Evolutionary conservation across 2,113 vertebrate genomes (phyloP), one percentile per base, ranked within the genome.

Genomic region (Accipiter virgatus): DNA sequence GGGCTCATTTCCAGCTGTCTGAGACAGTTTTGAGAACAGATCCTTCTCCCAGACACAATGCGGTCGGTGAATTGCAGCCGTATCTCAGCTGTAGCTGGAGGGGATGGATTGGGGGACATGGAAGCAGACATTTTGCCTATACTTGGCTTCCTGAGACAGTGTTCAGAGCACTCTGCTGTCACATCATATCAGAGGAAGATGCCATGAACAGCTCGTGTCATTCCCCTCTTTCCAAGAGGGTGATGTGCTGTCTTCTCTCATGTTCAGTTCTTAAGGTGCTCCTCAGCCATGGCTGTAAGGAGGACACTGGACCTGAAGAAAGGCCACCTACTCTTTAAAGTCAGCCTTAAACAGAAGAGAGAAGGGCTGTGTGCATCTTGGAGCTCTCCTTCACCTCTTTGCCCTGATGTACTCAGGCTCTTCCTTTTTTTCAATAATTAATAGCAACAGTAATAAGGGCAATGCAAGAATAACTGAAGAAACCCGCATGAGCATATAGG

Each of bases 181-280:
- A 40, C 20, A 43, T 48, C 23, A 29, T n/a, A 74, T 79, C 61
- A 86, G 53, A 86, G 65, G 48, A 48, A 78, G 65, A 81, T 9
- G n/a, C n/a, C 11, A 22, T 43, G 42, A 73, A 68, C 3, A 3
- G 31, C 27, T 73, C 3, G 1, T 0, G 0, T 48, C 50, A 32
- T 53, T 83, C 75, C 31, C 48, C 32, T 53, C 22, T 67, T 89
- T 78, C 43, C 38, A 72, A 82, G 34, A 47, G 32, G 22, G 8
- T 6, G 2, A 5, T 3, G 3, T 48, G 38, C 36, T 53, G 4
- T 52, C 48, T 56, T 68, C n/a, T n/a, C 26, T 56, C 48, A 19
- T 5, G 26, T 23, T 63, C 17, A 22, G 11, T 47, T 78, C 59
- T 82, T 32, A 59, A 79, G 55, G 15, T 63, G 31, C 18, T 81